A percentile compares a stretch with the other conserved stretches of the same genome.
These are phyloP conservation scores for Esox masquinongy DNA, from an alignment of 2,797 vertebrate genomes.

Conservation along the genomic window DNA sequence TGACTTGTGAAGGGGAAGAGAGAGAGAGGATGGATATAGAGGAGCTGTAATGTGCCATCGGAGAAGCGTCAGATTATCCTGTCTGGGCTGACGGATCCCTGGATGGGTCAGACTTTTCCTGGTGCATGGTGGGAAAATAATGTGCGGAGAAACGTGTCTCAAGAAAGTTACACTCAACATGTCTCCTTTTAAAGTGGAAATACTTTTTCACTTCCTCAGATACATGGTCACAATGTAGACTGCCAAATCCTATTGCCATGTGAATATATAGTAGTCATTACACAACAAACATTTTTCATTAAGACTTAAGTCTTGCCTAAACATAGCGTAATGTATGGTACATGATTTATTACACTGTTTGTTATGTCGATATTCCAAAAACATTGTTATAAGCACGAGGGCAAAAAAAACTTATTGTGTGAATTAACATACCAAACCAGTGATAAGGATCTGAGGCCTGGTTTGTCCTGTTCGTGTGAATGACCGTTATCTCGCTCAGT, in stretches of 20 bases:
- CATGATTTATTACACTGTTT: neutral
- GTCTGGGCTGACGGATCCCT: slow-evolving; percentile 61
- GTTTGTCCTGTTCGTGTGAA: slow-evolving; percentile 3
- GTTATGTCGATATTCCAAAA: neutral
- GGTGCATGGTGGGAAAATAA: slow-evolving; percentile 56
- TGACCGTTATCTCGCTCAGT: slow-evolving; percentile 27
- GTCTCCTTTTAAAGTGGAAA: neutral
- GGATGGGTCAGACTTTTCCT: slow-evolving; percentile 65
- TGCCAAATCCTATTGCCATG: neutral
- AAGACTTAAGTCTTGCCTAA: no score
- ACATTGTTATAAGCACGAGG: neutral
- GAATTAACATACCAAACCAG: neutral
- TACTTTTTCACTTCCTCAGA: neutral
- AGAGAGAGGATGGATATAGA: slow-evolving; percentile 23
- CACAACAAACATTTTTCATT: neutral
- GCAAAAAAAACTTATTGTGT: neutral
- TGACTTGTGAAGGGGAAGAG: slow-evolving; percentile 39
- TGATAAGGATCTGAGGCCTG: neutral
- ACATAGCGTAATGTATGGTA: neutral
- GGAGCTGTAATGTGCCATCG: slow-evolving; percentile 53
- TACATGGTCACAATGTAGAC: neutral
- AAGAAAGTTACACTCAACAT: neutral
- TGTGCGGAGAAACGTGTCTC: slow-evolving; percentile 35
- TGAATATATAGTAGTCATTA: neutral
- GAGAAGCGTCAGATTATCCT: slow-evolving; percentile 67